Base-by-base conservation (phyloP, 2,797 vertebrate species). In the Gallinago solitaria region DNA sequence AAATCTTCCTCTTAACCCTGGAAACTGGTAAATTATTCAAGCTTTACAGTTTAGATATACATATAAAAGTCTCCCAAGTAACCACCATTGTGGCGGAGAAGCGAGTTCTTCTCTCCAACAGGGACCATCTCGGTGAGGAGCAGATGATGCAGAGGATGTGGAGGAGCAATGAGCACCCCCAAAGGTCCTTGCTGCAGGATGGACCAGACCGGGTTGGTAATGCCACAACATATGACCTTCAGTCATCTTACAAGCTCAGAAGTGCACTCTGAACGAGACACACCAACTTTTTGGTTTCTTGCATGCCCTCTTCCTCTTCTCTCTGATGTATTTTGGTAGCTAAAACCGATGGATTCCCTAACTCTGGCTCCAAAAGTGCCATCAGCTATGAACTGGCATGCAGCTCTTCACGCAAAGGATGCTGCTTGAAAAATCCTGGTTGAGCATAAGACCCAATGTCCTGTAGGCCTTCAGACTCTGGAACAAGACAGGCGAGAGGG, bases 21-120 rank as follows among this genome's bases (percentile, higher is more conserved):
- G 88, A 93, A 97, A 96, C 13, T 8, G 18, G 89, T 91, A 90
- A 96, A 97, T 97, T 94, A 97, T 95, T 94, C 83, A 97, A 94
- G 83, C 53, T 90, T 87, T 91, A 84, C 37, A 71, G 78, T 83
- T 91, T 80, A 89, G 89, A 77, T 70, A 92, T 24, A 88, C 83
- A 87, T 76, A 74, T 33, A 94, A 87, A 90, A 86, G 47, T 68
- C 65, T 74, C 79, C 80, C 59, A 33, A 83, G 59, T 50, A 84
- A 91, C 43, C 59, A 78, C 35, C 53, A 91, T 35, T 0, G 0
- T 56, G 78, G 41, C 15, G 63, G 70, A 76, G 50, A 80, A 95
- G 63, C 0, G 0, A 87, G 41, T 48, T 81, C 25, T 75, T 43
- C 57, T 61, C 59, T 76, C 48, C 76, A 83, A 8, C 32, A 56